Evolutionary conservation across 2,888 invertebrate species (phyloP), one percentile per base, ranked within the genome.

Genomic region (Platynereis dumerilii): DNA sequence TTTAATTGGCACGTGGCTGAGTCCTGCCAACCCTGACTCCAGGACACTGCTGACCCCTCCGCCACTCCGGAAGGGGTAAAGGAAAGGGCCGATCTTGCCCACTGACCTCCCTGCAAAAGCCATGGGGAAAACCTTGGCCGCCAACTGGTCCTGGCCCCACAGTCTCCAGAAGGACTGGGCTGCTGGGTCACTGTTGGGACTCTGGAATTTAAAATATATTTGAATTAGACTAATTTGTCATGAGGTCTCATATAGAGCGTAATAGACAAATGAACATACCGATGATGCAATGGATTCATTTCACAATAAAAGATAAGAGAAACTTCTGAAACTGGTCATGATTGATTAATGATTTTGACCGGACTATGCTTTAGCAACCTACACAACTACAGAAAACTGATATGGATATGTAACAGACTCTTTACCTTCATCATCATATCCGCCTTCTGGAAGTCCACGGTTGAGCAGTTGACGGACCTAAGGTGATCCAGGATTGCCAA

Each of bases 71-170:
- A 66, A 56, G 22, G 61, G 61, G n/a, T 70, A 68, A 45, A 68
- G 67, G 10, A 73, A 58, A 3, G 70, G 66, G 0, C 70, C 70
- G 15, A 70, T 55, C 17, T 68, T 70, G 5, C 62, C 53, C 10
- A 68, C 65, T 0, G 69, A 66, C 5, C 71, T 45, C 10, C 69
- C 60, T 10, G 71, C 69, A 56, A 71, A 64, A 20, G 70, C 71
- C 5, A 72, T 70, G 0, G 72, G 74, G 48, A 74, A 74, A 1
- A 74, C 73, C 63, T 72, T 72, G 12, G 69, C 29, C 1, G 72
- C 65, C 29, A 74, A 69, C 58, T 74, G 72, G 28, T 73, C 72
- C 48, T 74, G 74, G 2, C 74, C 72, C 74, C 74, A 74, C 17
- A 73, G 60, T 57, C 68, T 54, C 74, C 74, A 74, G 68, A 74